Conservation (phyloP, 2,888 invertebrate species). For the Entomobrya proxima region DNA sequence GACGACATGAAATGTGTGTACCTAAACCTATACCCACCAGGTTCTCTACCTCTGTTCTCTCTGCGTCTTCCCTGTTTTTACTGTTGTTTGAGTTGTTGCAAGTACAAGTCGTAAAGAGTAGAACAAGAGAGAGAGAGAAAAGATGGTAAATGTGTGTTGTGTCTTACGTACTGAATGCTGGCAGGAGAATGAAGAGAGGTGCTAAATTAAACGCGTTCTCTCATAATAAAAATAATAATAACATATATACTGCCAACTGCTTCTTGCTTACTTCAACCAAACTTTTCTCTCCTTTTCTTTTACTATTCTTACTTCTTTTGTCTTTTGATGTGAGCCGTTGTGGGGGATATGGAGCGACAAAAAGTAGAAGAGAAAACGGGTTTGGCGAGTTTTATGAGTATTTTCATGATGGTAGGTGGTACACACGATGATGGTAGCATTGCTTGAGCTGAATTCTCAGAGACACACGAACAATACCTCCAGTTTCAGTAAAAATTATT, state of each 20-base stretch:
- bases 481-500: too few relatives aligned
- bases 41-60: conserved; percentile 30
- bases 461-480: too few relatives aligned
- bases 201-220: conserved; percentile 63
- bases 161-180: background rate
- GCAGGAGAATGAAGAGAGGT: conserved; percentile 47
- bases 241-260: conserved; percentile 8
- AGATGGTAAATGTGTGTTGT: background rate
- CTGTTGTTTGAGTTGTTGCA: conserved; percentile 60
- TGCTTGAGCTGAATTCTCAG: too few relatives aligned
- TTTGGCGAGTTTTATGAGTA: background rate
- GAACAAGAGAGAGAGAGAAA: conserved; percentile 14
- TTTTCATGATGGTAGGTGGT: background rate
- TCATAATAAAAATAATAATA: conserved; percentile 43
- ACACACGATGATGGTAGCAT: too few relatives aligned
- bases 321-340: background rate
- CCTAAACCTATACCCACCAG: too few relatives aligned
- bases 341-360: background rate
- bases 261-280: background rate
- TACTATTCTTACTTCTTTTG: background rate
- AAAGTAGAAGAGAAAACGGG: background rate
- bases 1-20: too few relatives aligned
- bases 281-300: background rate
- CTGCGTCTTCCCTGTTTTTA: too few relatives aligned
- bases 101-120: conserved; percentile 49